Percentiles rank a stretch among this genome's conserved stretches.
phyloP scores from a whole-genome alignment of 2,797 vertebrate species.

The Scomberomorus guttatus region DNA sequence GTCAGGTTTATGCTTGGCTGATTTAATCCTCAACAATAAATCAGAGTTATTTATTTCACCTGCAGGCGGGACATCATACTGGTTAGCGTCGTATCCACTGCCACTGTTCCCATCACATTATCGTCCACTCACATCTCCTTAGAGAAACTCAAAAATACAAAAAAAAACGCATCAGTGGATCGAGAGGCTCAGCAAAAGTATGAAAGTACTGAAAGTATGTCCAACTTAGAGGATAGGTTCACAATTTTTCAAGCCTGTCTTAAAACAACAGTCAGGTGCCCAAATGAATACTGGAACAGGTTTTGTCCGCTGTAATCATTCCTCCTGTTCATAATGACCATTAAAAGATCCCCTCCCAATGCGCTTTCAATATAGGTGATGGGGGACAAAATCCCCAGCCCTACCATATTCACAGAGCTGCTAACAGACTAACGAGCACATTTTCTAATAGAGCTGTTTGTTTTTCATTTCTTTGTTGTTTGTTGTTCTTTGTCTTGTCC shows the following conservation, averaged over 20 bases:
- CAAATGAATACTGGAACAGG: too few species aligned
- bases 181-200: background rate
- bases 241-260: too few species aligned
- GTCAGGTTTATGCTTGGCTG: slow-evolving; percentile 34
- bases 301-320: too few species aligned
- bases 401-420: background rate
- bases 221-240: too few species aligned
- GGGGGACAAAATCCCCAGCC: too few species aligned
- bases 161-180: background rate
- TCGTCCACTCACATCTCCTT: background rate
- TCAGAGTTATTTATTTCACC: slow-evolving; percentile 36
- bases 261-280: too few species aligned
- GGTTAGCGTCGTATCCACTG: background rate
- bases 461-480: background rate
- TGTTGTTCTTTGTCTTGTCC: background rate
- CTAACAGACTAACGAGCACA: background rate
- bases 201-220: background rate
- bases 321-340: too few species aligned
- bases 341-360: too few species aligned
- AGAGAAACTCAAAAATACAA: background rate
- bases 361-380: too few species aligned
- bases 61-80: slow-evolving; percentile 15
- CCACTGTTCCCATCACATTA: slow-evolving; percentile 36
- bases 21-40: slow-evolving; percentile 47
- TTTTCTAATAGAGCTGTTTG: background rate